phyloP scores from a whole-genome alignment of 2,888 invertebrate species.

The Unio pictorum region DNA sequence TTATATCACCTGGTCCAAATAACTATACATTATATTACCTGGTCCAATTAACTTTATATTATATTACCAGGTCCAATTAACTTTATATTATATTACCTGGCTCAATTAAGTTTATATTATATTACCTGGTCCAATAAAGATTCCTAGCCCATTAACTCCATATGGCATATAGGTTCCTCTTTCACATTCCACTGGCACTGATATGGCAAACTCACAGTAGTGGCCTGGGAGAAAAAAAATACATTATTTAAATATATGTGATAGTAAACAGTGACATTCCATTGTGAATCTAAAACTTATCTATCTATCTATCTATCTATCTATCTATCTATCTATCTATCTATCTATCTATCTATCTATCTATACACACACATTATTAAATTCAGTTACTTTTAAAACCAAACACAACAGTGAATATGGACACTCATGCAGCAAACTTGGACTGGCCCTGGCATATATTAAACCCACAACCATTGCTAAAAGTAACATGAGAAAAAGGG shows the following conservation, averaged over 20 bases:
- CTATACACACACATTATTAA: too few relatives aligned
- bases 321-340: too few relatives aligned
- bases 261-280: neutral
- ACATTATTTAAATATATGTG: neutral
- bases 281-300: too few relatives aligned
- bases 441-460: too few relatives aligned
- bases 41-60: conserved; percentile 36
- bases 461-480: too few relatives aligned
- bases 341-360: too few relatives aligned
- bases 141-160: conserved; percentile 51
- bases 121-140: conserved; percentile 45
- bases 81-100: conserved; percentile 27
- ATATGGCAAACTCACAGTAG: conserved; percentile 65
- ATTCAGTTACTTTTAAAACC: too few relatives aligned
- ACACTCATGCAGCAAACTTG: too few relatives aligned
- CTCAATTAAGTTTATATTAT: conserved; percentile 30
- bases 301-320: too few relatives aligned
- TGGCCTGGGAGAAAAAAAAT: conserved; percentile 48
- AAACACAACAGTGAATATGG: too few relatives aligned
- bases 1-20: neutral
- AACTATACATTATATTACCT: conserved; percentile 22
- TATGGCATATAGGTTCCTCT: conserved; percentile 68
- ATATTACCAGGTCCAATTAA: conserved; percentile 45
- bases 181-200: conserved; percentile 50
- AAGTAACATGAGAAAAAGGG: too few relatives aligned